Conservation (phyloP, 2,113 vertebrate genomes). For the Antennarius striatus region DNA sequence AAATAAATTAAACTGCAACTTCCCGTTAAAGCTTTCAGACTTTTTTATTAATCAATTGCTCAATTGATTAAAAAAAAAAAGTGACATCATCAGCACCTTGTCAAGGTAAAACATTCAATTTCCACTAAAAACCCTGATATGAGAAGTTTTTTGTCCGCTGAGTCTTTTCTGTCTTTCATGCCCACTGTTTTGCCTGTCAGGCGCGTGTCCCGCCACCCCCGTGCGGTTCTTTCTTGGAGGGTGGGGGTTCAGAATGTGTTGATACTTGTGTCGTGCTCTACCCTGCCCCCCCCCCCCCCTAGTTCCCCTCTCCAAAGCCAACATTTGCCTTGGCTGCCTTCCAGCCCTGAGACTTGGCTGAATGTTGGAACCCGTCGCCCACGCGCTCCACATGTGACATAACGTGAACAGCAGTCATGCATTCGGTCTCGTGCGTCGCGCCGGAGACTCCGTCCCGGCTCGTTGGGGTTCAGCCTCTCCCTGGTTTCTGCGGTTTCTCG, state of each 20-base stretch:
- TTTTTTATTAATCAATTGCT: no score
- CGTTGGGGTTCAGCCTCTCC: background rate
- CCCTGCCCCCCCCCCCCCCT: background rate
- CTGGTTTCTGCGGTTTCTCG: slow-evolving; percentile 30
- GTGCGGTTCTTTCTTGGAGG: background rate
- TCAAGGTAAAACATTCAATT: background rate
- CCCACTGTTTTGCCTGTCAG: slow-evolving; percentile 10
- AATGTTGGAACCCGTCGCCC: slow-evolving; percentile 30
- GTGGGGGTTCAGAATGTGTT: slow-evolving; percentile 11
- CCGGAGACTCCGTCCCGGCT: no score
- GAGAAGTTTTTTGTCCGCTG: no score
- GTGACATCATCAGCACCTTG: background rate
- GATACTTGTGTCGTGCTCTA: slow-evolving; percentile 24
- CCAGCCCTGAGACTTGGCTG: slow-evolving; percentile 13
- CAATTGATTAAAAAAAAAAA: no score
- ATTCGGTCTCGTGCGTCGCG: no score
- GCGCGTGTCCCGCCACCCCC: slow-evolving; percentile 13
- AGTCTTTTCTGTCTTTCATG: background rate
- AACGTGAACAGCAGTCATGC: slow-evolving; percentile 3
- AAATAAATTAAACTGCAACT: no score
- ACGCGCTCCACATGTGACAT: slow-evolving; percentile 38
- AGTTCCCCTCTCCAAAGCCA: slow-evolving; percentile 38
- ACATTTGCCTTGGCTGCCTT: slow-evolving; percentile 50
- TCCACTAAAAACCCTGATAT: background rate
- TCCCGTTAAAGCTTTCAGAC: no score